Evolutionary conservation across 2,888 invertebrate genomes (phyloP), one percentile per base, ranked within the genome.

Genomic region (Nomada lathburiana): DNA sequence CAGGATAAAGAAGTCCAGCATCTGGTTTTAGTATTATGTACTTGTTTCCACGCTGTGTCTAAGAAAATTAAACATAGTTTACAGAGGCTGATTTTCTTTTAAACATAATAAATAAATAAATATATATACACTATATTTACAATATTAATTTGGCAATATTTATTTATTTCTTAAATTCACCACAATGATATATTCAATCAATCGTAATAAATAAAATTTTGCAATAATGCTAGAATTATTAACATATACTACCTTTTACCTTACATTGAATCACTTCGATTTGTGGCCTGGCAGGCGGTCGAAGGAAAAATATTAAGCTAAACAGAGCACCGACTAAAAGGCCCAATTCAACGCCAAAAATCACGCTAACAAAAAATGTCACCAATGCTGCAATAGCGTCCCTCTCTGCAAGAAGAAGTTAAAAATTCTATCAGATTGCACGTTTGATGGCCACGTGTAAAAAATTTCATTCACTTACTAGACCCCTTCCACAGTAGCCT

Each of bases 261-360:
- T 94, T 94, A 80, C 93, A 88, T 16, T 94, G 92, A 69, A 93
- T 93, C 11, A 94, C 92, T 68, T 91, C 89, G 63, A 96, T 91
- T 11, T 91, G 93, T 26, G 97, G 97, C 88, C 96, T 95, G 50
- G 97, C 96, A 94, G 97, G 95, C 26, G 95, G 94, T 85, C 96
- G 95, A 75, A 98, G 94, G 72, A 98, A 94, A 90, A 95, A 95
- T 4, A 95, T 92, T 76, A 97, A 94, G 92, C 96, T 96, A 50
- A 96, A 94, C 20, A 95, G 90, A 83, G 96, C 96, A 76, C 98
- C 98, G 64, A 96, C 95, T 44, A 97, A 94, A 84, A 98, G 96
- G 67, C 98, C 98, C 90, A 96, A 95, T 95, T 98, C 97, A 63
- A 98, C 97, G 36, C 97, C 96, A 80, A 96, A 94, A 71, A 95